Conservation (phyloP, 2,797 vertebrate genomes). For the Agapornis canus region DNA sequence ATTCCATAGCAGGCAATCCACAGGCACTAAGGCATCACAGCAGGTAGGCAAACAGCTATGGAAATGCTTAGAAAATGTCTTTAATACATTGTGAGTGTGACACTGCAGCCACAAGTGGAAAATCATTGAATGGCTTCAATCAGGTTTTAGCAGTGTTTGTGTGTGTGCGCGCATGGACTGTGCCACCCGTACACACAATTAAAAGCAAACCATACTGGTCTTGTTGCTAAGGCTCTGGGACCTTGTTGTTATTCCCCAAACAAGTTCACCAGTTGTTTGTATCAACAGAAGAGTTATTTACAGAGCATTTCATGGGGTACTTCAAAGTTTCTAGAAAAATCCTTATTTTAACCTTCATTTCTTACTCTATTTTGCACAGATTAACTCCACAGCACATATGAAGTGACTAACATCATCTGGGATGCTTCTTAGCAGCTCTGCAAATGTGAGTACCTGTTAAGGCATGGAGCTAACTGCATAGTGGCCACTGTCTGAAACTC, state of each 20-base stretch:
- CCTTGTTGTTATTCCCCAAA: neutral
- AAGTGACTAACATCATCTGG: rapidly evolving
- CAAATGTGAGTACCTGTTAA: neutral
- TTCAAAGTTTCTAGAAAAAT: neutral
- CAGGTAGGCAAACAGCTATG: neutral
- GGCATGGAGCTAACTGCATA: neutral
- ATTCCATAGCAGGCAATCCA: neutral
- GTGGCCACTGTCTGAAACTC: neutral
- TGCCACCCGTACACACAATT: neutral
- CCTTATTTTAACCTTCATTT: neutral
- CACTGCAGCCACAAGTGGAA: neutral
- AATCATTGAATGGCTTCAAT: neutral
- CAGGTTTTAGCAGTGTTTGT: neutral
- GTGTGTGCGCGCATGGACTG: neutral
- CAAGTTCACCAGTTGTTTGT: neutral
- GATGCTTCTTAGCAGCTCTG: neutral
- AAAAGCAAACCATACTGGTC: neutral
- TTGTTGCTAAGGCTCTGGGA: neutral
- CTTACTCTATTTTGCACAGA: neutral
- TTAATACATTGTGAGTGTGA: neutral
- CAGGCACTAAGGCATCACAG: neutral
- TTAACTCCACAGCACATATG: neutral
- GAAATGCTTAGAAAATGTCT: neutral
- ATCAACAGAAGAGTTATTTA: neutral
- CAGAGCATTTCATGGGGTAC: neutral